Base-by-base conservation (phyloP, 1,140 invertebrate species). In the Melitaea cinxia region DNA sequence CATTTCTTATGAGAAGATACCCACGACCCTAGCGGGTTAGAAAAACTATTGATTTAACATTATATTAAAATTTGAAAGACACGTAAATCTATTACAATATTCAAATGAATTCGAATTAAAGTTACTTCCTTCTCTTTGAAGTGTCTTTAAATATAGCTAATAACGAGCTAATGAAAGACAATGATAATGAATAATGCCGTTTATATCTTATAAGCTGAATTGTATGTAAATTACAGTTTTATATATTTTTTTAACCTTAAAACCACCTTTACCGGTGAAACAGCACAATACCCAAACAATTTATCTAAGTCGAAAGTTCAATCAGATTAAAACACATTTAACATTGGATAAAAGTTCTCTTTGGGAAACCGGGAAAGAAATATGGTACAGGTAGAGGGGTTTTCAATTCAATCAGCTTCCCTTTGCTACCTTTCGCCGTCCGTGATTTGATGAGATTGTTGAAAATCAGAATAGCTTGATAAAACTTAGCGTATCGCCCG, bases 241-340 rank as follows among this genome's bases (percentile, higher is more conserved):
- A n/a, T n/a, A n/a, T n/a, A n/a, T n/a, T n/a, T n/a, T n/a, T n/a
- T n/a, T n/a, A n/a, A n/a, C n/a, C n/a, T n/a, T n/a, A n/a, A n/a
- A n/a, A n/a, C n/a, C n/a, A n/a, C n/a, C 30, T 4, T 42, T 42
- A 17, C 17, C 15, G 14, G 45, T 57, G 54, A 45, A 57, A 57
- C 14, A 26, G 54, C 35, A 54, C 59, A 54, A 62, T 53, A 57
- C 30, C 37, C 7, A 68, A 72, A 70, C 73, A 81, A 82, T 88
- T 83, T 82, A 84, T 81, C 79, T 78, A 72, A 83, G 81, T 83
- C 80, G 78, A 67, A 76, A 85, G 58, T 80, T 83, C 79, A 85
- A 88, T 90, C 84, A 83, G 85, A 90, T 88, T 90, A 90, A 88
- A 88, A 80, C 82, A 87, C 82, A 82, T 89, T 87, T 85, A 87